Evolutionary conservation across 2,888 invertebrate species (phyloP), one percentile per base, ranked within the genome.

Genomic region (Acheta domesticus): DNA sequence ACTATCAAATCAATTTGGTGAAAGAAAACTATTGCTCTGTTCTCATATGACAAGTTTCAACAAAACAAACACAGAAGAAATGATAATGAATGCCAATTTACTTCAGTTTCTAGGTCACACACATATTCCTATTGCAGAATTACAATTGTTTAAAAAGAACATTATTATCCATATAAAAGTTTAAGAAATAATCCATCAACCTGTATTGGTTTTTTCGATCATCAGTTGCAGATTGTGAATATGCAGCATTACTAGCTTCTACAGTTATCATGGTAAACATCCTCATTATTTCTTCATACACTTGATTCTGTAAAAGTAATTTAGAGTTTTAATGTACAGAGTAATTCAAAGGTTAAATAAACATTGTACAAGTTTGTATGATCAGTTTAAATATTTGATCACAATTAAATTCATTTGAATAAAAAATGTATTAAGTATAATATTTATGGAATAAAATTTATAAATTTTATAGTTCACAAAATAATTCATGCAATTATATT

Each of bases 191-290:
- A 88, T 0, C 87, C 49, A 82, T 81, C 82, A 81, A 89, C 89
- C 87, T 87, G 84, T 90, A 90, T 82, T 91, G 90, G 82, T 89
- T 89, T 82, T 90, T 90, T 81, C 91, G 90, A 80, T 91, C 91
- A 3, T 90, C 89, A 81, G 90, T 89, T 79, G 83, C 83, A 74
- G 83, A 81, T 36, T 90, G 89, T 2, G 90, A 90, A 83, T 94
- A 93, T 0, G 92, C 91, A 1, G 94, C 91, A 82, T 93, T 94
- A 82, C 96, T 95, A 12, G 96, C 95, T 85, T 97, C 96, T 16
- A 98, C 94, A 0, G 97, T 97, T 84, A 98, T 97, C 86, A 96
- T 94, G 1, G 94, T 96, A 87, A 99, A 99, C 95, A 99, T 97
- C 85, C 96, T 93, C 98, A 99, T 97, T 82, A 99, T 96, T 86